Evolutionary conservation across 37 sponge, comb jelly and placozoan species (phyloP).

Genomic region (Cladorhizidae sp.): DNA sequence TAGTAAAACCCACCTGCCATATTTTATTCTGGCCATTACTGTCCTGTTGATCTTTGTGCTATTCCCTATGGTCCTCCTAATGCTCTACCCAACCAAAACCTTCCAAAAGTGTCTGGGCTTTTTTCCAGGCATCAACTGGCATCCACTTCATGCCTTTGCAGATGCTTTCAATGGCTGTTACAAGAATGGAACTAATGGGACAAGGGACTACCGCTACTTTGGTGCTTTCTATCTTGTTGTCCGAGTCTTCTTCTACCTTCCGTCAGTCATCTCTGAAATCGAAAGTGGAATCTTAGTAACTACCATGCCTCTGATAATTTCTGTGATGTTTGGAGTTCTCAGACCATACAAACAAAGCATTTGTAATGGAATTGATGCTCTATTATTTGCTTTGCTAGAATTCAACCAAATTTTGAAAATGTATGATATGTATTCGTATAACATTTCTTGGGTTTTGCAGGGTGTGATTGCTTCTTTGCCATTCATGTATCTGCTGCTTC

Average conservation of each 20-base stretch:
- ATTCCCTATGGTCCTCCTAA: slow-evolving; percentile 11
- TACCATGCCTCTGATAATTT: neutral
- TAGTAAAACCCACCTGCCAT: slow-evolving; percentile 17
- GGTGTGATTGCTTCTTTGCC: no score
- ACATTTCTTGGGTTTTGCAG: no score
- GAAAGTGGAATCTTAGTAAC: no score
- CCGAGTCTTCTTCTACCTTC: neutral
- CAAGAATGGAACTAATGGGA: slow-evolving; percentile 46
- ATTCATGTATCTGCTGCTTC: no score
- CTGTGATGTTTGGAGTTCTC: neutral
- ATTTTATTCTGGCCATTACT: slow-evolving; percentile 1
- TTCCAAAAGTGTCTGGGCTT: slow-evolving; percentile 11
- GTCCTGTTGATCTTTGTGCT: neutral
- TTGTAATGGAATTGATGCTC: no score
- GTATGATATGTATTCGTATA: no score
- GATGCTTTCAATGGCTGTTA: slow-evolving; percentile 41
- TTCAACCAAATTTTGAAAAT: no score
- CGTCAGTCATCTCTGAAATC: neutral
- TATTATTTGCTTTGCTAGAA: no score
- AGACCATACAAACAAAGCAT: no score
- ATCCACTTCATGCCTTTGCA: slow-evolving; percentile 16
- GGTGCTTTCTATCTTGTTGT: slow-evolving; percentile 18
- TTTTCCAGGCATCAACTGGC: slow-evolving; percentile 14
- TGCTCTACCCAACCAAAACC: slow-evolving; percentile 19
- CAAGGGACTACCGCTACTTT: slow-evolving; percentile 35